Percentiles rank a stretch among this genome's conserved stretches.
Conservation (phyloP, 2,113 vertebrate genomes). For the Cheilinus undulatus region DNA sequence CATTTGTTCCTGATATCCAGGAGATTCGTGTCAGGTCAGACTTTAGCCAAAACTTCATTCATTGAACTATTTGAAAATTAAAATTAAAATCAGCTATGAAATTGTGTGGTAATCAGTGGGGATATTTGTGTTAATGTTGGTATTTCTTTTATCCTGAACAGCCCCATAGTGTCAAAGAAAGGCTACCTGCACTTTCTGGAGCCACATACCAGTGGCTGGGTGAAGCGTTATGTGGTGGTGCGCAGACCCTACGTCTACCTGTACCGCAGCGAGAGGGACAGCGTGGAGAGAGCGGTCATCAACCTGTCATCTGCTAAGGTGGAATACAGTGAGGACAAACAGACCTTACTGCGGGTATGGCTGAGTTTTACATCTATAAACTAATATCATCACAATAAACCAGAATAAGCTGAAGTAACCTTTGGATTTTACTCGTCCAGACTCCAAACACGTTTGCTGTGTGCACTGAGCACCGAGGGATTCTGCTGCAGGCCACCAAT, state of each 20-base stretch:
- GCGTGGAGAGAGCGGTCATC: slow-evolving; percentile 93
- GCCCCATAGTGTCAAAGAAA: slow-evolving; percentile 98
- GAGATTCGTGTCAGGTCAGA: slow-evolving; percentile 95
- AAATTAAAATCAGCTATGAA: too few relatives aligned
- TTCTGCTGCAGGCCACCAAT: slow-evolving; percentile 94
- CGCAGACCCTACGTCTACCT: slow-evolving; percentile 95
- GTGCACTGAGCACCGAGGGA: slow-evolving; percentile 96
- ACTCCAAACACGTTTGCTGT: slow-evolving; percentile 96
- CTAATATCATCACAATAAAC: neutral
- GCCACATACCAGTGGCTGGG: slow-evolving; percentile 95
- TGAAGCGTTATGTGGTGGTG: slow-evolving; percentile 94
- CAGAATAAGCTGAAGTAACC: slow-evolving; percentile 7
- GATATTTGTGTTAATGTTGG: neutral
- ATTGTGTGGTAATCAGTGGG: neutral
- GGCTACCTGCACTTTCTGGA: slow-evolving; percentile 97
- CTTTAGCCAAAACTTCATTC: too few relatives aligned
- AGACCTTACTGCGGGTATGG: slow-evolving; percentile 94
- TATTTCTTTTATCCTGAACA: slow-evolving; percentile 59
- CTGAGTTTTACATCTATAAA: neutral
- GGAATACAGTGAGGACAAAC: slow-evolving; percentile 98
- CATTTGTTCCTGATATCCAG: slow-evolving; percentile 95
- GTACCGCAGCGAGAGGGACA: slow-evolving; percentile 94
- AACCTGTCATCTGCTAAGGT: slow-evolving; percentile 98
- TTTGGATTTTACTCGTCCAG: slow-evolving; percentile 74
- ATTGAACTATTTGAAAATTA: too few relatives aligned